A percentile compares a stretch with the other conserved stretches of the same genome.
phyloP scores from a whole-genome alignment of 2,113 vertebrate genomes.

The Hymenochirus boettgeri region DNA sequence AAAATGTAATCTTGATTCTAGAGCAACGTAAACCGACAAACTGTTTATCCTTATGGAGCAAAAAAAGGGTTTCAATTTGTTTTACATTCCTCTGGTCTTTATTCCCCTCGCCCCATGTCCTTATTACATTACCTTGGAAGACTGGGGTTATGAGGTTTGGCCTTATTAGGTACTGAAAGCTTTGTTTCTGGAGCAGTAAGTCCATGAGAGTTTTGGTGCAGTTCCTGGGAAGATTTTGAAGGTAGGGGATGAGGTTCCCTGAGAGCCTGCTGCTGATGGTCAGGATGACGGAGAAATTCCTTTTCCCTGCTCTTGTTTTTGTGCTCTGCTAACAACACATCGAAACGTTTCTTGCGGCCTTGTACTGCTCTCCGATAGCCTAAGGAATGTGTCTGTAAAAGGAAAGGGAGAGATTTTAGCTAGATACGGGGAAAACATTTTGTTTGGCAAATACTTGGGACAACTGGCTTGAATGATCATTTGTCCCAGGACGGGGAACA shows the following conservation, averaged over 20 bases:
- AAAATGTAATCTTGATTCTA: no score
- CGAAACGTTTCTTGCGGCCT: constrained; percentile 95
- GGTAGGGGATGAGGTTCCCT: constrained; percentile 90
- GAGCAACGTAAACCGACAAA: no score
- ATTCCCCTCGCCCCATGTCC: no score
- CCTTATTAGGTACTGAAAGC: constrained; percentile 81
- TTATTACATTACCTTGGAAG: constrained; percentile 86
- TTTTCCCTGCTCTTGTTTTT: constrained; percentile 95
- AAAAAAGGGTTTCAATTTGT: neutral
- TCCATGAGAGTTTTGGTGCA: constrained; percentile 81
- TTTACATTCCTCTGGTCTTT: neutral
- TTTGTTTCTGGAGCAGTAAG: constrained; percentile 79
- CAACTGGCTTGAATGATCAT: no score
- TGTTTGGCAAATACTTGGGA: no score
- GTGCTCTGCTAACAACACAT: constrained; percentile 93
- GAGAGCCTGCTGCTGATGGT: constrained; percentile 90
- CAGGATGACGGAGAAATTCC: constrained; percentile 80
- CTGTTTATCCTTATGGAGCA: no score
- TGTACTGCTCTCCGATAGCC: constrained; percentile 95
- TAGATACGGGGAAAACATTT: no score
- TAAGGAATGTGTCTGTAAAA: constrained; percentile 96
- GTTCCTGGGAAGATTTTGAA: constrained; percentile 78
- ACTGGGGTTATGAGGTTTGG: constrained; percentile 90
- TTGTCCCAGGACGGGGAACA: no score
- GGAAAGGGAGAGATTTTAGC: constrained; percentile 13